Evolutionary conservation across 2,797 vertebrate species (phyloP), one percentile per base, ranked within the genome.

Genomic region (Aplochiton taeniatus): DNA sequence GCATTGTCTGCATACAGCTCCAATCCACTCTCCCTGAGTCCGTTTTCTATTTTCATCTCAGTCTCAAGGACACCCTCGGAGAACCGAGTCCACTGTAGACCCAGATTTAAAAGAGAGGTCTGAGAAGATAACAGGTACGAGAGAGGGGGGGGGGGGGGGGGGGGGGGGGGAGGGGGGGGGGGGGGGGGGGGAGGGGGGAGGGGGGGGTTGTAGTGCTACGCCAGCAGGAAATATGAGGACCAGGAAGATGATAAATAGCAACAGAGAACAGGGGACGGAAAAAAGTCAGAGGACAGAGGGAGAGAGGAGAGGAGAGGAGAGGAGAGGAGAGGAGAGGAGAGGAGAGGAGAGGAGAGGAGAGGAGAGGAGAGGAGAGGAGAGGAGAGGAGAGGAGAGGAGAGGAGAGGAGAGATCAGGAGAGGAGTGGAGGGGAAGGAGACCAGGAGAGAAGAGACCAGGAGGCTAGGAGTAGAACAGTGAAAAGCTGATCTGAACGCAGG

Each of bases 61-160:
- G 42, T 59, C 57, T 59, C 58, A 59, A 59, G 58, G 58, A 18
- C 58, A 45, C 58, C 20, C 19, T 58, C 20, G 8, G 8, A 14
- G 14, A 45, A 43, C 16, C 51, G 19, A 16, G 11, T 58, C 57
- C 11, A 44, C 16, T 11, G 16, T 18, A 46, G 58, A n/a, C 43
- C 19, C 9, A 31, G 31, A 31, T 6, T 6, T 31, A 31, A 31
- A 31, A 31, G 31, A 31, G 2, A 31, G 31, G 31, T n/a, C n/a
- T n/a, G 31, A 6, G 6, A 45, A 59, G 42, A 59, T 43, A 18
- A 12, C 58, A 59, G 58, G 45, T 45, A 45, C 16, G 51, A 8
- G 19, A 19, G 51, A 19, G 43, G 10, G 42, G 11, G 20, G 12
- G n/a, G 19, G 13, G 9, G 46, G 46, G 9, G 2, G 8, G 46